A percentile compares a stretch with the other conserved stretches of the same genome.
phyloP scores from a whole-genome alignment of 1,140 invertebrate species.

The Dryas iulia region DNA sequence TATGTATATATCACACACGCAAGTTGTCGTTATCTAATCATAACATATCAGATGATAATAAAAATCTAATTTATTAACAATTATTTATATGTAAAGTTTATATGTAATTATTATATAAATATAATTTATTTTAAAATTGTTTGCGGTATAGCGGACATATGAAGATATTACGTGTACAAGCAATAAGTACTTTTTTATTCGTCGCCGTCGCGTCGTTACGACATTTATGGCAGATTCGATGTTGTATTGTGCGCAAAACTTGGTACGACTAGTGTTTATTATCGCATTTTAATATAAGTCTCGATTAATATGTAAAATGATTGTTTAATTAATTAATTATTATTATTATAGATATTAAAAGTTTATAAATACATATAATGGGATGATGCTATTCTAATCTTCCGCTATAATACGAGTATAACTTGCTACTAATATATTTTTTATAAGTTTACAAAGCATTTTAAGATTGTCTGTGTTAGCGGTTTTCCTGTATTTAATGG shows the following conservation, averaged over 20 bases:
- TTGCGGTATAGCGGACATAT: conserved; percentile 68
- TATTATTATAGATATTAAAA: neutral
- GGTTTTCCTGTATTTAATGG: conserved; percentile 10
- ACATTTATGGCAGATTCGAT: conserved; percentile 63
- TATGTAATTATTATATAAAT: conserved; percentile 41
- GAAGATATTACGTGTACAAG: conserved; percentile 77
- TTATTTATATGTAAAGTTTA: conserved; percentile 39
- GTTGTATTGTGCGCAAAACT: conserved; percentile 74
- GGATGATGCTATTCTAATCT: neutral
- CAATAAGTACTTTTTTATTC: conserved; percentile 76
- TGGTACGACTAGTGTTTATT: conserved; percentile 55
- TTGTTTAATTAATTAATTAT: conserved; percentile 9
- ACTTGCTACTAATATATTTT: neutral
- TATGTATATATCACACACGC: neutral
- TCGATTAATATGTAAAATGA: neutral
- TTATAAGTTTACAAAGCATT: neutral
- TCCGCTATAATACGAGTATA: neutral
- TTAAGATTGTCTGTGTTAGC: neutral
- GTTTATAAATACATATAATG: conserved; percentile 1
- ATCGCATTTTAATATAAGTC: conserved; percentile 19
- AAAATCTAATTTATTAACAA: conserved; percentile 47
- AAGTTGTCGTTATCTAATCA: conserved; percentile 28
- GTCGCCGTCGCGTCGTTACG: conserved; percentile 56
- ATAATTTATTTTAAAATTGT: conserved; percentile 72
- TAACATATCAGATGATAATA: conserved; percentile 77